phyloP scores from a whole-genome alignment of 1,140 invertebrate genomes.

The Lasaia peninsularis region DNA sequence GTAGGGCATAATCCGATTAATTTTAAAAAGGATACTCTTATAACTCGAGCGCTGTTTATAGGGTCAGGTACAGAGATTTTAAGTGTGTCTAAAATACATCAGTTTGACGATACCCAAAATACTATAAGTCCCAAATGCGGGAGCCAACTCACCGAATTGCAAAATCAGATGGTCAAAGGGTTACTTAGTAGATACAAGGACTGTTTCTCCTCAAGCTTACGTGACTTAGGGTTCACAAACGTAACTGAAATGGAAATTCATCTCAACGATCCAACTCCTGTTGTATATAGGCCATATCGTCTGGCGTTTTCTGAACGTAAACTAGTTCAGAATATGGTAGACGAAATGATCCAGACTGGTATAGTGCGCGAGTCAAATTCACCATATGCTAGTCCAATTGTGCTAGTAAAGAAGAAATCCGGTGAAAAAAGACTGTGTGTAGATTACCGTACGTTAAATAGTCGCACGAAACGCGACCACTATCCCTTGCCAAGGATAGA shows the following conservation, averaged over 20 bases:
- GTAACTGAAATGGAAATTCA: neutral
- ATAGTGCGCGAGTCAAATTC: conserved; percentile 10
- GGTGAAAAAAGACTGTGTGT: conserved; percentile 8
- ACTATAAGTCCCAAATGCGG: neutral
- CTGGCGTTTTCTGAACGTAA: neutral
- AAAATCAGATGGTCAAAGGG: neutral
- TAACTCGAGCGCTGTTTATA: conserved; percentile 14
- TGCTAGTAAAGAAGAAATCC: conserved; percentile 10
- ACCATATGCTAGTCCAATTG: conserved; percentile 11
- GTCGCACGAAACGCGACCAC: neutral
- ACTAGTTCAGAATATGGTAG: neutral
- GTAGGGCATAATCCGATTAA: conserved; percentile 14
- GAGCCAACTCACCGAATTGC: conserved; percentile 7
- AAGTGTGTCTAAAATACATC: conserved; percentile 8
- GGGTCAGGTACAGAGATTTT: neutral
- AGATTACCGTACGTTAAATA: conserved; percentile 13
- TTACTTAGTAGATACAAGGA: neutral
- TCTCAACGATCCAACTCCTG: neutral
- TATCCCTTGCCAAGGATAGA: conserved; percentile 15
- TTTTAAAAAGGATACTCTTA: conserved; percentile 9
- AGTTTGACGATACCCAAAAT: neutral
- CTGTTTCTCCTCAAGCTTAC: neutral
- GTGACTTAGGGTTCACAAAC: neutral
- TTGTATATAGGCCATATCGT: conserved; percentile 11
- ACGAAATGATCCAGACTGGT: neutral